These are phyloP conservation scores for Acrocephalus arundinaceus DNA, from an alignment of 2,113 vertebrate species.

Conservation along the genomic window DNA sequence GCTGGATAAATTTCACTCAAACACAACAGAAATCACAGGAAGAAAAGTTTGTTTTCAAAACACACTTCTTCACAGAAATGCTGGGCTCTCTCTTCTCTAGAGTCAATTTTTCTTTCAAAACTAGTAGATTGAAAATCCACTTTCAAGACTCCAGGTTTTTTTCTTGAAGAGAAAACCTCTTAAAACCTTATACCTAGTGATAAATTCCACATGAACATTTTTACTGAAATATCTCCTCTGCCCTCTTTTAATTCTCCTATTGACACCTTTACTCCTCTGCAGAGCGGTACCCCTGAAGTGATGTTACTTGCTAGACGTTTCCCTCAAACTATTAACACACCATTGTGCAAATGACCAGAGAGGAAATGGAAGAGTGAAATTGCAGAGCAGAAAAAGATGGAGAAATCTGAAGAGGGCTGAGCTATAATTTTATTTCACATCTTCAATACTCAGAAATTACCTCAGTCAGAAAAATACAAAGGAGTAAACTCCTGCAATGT, in stretches of 20 bases:
- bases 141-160: neutral
- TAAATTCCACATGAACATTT: neutral
- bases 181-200: neutral
- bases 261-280: neutral
- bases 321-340: neutral
- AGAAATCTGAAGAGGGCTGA: neutral
- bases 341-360: neutral
- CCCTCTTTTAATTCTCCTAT: neutral
- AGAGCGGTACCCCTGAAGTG: neutral
- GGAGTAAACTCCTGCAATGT: neutral
- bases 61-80: neutral
- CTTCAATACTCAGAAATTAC: neutral
- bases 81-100: neutral
- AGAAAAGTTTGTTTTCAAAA: slow-evolving; percentile 21
- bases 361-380: neutral
- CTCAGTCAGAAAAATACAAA: neutral
- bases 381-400: neutral
- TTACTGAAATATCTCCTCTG: neutral
- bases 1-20: neutral
- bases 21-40: neutral
- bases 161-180: neutral
- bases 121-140: neutral
- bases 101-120: neutral
- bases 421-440: neutral
- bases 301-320: neutral